A percentile compares a stretch with the other conserved stretches of the same genome.
These are phyloP conservation scores for Cyclura pinguis DNA, from an alignment of 2,797 vertebrate species.

Conservation along the genomic window DNA sequence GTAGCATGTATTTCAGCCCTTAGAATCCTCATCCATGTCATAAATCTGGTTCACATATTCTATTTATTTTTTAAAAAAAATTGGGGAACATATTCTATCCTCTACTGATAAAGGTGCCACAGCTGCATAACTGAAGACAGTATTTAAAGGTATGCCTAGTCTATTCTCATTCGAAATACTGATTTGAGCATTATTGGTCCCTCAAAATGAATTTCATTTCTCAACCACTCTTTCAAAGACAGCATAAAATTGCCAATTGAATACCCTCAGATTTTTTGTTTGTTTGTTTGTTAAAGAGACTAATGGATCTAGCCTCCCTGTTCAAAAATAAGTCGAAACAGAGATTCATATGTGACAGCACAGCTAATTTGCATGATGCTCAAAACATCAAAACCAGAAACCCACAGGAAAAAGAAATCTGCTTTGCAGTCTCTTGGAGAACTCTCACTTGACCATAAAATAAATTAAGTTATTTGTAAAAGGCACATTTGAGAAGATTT, in stretches of 20 bases:
- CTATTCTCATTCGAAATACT: not conserved
- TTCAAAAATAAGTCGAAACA: constrained; percentile 16
- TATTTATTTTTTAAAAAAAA: not conserved
- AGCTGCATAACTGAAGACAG: not conserved
- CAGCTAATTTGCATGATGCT: constrained; percentile 12
- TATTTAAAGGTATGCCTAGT: not conserved
- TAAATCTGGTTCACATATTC: not conserved
- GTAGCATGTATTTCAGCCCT: not conserved
- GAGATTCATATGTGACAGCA: not conserved
- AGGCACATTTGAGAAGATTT: constrained; percentile 1
- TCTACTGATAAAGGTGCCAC: not conserved
- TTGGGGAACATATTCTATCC: not conserved
- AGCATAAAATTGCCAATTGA: not conserved
- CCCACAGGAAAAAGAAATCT: not conserved
- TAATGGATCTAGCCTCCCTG: not conserved
- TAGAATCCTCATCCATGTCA: not conserved
- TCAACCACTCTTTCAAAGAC: not conserved
- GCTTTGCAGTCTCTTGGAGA: not conserved
- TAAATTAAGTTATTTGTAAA: constrained; percentile 15
- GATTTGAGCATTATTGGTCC: not conserved
- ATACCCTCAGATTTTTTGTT: not conserved
- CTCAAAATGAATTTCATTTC: not conserved
- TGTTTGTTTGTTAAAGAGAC: not conserved
- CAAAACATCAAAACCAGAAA: constrained; percentile 11
- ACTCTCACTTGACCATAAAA: not conserved